Conservation (phyloP, 2,797 vertebrate genomes). For the Gephyroberyx darwinii region DNA sequence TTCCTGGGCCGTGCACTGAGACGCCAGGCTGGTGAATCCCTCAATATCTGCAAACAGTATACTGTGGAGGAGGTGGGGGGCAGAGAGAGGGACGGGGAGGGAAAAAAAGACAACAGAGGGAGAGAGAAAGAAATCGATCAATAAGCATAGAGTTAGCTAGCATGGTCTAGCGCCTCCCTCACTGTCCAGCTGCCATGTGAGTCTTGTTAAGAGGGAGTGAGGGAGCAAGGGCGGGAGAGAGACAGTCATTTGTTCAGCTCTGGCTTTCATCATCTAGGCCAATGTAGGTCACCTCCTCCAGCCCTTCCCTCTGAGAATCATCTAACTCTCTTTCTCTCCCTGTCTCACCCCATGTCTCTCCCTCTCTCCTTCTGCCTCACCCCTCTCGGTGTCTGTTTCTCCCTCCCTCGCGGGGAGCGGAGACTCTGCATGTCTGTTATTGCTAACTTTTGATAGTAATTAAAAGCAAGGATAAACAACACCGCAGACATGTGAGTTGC, state of each 20-base stretch:
- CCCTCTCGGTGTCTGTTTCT: too few species aligned
- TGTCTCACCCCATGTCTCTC: conserved; percentile 2
- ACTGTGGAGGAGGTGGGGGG: conserved; percentile 60
- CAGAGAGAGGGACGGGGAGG: neutral
- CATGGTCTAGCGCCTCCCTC: conserved; percentile 40
- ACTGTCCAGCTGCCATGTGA: conserved; percentile 48
- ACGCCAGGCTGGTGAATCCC: conserved; percentile 85
- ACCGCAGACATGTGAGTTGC: conserved; percentile 33
- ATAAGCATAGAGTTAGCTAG: conserved; percentile 38
- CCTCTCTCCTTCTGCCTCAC: neutral
- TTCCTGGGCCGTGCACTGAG: conserved; percentile 86
- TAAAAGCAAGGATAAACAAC: conserved; percentile 60
- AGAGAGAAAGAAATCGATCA: conserved; percentile 42
- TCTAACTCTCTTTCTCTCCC: conserved; percentile 13
- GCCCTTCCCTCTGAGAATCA: conserved; percentile 56
- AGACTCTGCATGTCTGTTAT: conserved; percentile 71
- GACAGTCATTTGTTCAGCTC: conserved; percentile 62
- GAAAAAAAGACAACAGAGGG: neutral
- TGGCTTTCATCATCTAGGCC: conserved; percentile 63
- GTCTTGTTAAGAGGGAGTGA: too few species aligned
- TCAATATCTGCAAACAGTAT: conserved; percentile 86
- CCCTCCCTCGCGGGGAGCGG: neutral
- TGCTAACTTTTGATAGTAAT: conserved; percentile 72
- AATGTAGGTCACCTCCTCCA: conserved; percentile 75
- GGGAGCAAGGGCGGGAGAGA: conserved; percentile 15